Conservation (phyloP, 2,113 vertebrate species). For the Dicentrarchus labrax region DNA sequence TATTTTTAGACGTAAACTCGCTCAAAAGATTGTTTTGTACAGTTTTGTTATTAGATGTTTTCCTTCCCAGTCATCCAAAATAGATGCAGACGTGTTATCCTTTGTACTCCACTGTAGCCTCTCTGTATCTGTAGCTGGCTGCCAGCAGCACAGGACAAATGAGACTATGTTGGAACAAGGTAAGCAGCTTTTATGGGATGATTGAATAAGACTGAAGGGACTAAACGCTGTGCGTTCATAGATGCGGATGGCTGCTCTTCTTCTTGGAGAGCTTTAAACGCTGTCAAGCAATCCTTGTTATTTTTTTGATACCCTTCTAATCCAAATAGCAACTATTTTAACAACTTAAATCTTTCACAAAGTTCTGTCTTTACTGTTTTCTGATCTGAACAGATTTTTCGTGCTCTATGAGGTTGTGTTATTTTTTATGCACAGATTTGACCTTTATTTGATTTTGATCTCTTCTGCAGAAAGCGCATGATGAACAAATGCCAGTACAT, state of each 20-base stretch:
- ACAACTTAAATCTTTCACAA: neutral
- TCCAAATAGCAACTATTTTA: neutral
- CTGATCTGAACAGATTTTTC: neutral
- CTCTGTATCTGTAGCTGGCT: conserved; percentile 29
- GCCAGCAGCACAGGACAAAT: conserved; percentile 30
- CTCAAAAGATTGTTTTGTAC: conserved; percentile 62
- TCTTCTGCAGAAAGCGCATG: neutral
- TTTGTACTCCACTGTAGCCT: conserved; percentile 32
- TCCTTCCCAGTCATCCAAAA: conserved; percentile 66
- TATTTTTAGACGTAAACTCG: conserved; percentile 68
- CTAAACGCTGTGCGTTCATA: neutral
- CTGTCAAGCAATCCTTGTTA: neutral
- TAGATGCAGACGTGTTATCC: conserved; percentile 53
- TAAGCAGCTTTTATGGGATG: conserved; percentile 38
- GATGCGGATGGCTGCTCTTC: conserved; percentile 27
- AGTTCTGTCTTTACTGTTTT: neutral
- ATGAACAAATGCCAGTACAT: neutral
- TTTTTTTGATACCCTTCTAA: neutral
- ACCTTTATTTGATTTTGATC: conserved; percentile 37
- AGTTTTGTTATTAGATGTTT: conserved; percentile 69
- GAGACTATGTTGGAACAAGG: conserved; percentile 27
- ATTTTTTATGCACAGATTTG: neutral
- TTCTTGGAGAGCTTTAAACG: conserved; percentile 12
- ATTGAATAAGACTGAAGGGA: conserved; percentile 45
- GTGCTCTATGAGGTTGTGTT: neutral